Percentiles rank a stretch among this genome's conserved stretches.
phyloP scores from a whole-genome alignment of 92 coral and sea anemone species.

The Paramuricea clavata region DNA sequence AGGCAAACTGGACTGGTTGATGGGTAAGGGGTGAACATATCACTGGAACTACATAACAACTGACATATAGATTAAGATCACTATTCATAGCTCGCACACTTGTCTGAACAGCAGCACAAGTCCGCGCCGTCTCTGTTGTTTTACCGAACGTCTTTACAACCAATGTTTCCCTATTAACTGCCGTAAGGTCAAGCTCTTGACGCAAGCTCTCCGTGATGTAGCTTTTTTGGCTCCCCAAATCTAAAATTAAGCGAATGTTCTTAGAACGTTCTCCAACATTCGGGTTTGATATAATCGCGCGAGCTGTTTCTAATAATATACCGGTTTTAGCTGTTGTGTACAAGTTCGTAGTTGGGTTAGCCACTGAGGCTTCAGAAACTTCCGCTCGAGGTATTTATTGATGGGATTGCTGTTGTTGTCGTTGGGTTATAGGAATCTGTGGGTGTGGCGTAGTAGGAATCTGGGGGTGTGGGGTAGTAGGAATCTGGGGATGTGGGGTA shows the following conservation, averaged over 20 bases:
- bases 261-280: constrained; percentile 17
- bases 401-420: neutral
- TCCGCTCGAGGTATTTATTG: neutral
- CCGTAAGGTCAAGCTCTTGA: too few relatives aligned
- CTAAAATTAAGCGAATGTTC: neutral
- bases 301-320: constrained; percentile 38
- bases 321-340: constrained; percentile 2
- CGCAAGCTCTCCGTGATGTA: too few relatives aligned
- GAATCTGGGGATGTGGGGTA: too few relatives aligned
- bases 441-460: too few relatives aligned
- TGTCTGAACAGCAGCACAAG: too few relatives aligned
- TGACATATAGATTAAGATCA: neutral
- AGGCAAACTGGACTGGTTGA: constrained; percentile 56
- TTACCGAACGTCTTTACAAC: too few relatives aligned
- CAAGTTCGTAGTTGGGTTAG: neutral
- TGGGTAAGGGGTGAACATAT: constrained; percentile 47
- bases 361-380: neutral
- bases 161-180: too few relatives aligned
- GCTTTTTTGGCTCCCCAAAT: too few relatives aligned
- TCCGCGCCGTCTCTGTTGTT: too few relatives aligned
- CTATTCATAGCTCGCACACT: neutral
- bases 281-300: constrained; percentile 51
- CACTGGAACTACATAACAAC: constrained; percentile 1
- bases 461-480: too few relatives aligned
- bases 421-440: too few relatives aligned